Evolutionary conservation across 1,140 invertebrate species (phyloP), one percentile per base, ranked within the genome.

Genomic region (Drosophila nebulosa): DNA sequence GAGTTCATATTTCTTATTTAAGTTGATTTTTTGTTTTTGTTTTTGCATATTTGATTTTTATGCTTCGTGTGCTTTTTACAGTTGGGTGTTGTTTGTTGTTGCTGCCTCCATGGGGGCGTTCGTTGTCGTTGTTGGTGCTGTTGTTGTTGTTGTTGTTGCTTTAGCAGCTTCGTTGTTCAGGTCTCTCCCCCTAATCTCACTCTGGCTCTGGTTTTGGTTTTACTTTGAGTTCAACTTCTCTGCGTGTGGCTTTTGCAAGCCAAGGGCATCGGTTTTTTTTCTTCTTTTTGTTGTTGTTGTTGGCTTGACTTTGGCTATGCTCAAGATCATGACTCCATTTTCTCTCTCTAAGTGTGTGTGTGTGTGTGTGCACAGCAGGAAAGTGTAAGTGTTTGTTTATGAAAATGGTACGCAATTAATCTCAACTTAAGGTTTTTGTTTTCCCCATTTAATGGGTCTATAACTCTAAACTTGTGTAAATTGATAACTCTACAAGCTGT

Each of bases 11-110:
- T 86, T 88, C 81, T 83, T 88, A 75, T 85, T 68, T 81, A 64
- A 71, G 76, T 75, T 46, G 36, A 60, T 68, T 16, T 52, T 39
- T 85, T 65, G 51, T 79, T 85, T 86, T 71, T 86, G 64, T 81
- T 75, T 86, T 81, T 86, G 81, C 81, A 86, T 84, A 86, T 86
- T 86, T 86, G 78, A 86, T 86, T 86, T 73, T 86, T 86, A 81
- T 86, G 81, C 81, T 86, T 86, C 67, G 81, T 86, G 81, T 88
- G 81, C 81, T 86, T 86, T 86, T 86, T 86, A 88, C 83, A 88
- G 81, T 86, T 85, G 83, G 81, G 81, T 73, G 83, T 81, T 86
- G 71, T 62, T 60, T 35, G 42, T 60, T 52, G 50, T 53, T 30
- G 24, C 52, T 67, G 64, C 64, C 53, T 72, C 68, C 53, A 75